Evolutionary conservation across 2,797 vertebrate genomes (phyloP).

Genomic region (Sebastes kiyomatsui): DNA sequence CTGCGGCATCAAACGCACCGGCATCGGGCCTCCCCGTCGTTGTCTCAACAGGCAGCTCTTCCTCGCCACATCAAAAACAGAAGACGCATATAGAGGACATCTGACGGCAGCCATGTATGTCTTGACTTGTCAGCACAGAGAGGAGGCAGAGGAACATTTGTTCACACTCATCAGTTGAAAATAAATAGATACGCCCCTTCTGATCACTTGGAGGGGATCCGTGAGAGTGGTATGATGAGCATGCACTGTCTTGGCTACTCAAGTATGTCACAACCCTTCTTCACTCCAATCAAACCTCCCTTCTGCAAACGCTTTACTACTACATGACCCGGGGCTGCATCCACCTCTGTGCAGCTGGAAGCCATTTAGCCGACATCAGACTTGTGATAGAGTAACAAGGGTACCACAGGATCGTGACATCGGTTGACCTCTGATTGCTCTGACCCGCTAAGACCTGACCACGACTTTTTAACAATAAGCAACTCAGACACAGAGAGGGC

Average conservation of each 20-base stretch:
- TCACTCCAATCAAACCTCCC: constrained; percentile 1
- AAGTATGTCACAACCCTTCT: constrained; percentile 7
- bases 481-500: constrained; percentile 7
- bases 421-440: constrained; percentile 52
- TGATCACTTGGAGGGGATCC: constrained; percentile 22
- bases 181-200: constrained; percentile 61
- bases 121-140: constrained; percentile 64
- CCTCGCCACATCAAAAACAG: constrained; percentile 61
- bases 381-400: constrained; percentile 60
- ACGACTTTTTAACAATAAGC: constrained; percentile 31
- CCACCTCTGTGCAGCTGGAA: constrained; percentile 54
- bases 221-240: constrained; percentile 28
- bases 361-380: constrained; percentile 61
- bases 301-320: not conserved
- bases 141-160: constrained; percentile 50
- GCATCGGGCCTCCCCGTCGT: not conserved
- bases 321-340: constrained; percentile 10
- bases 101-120: constrained; percentile 26
- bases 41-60: constrained; percentile 32
- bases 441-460: constrained; percentile 38
- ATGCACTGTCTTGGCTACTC: constrained; percentile 34
- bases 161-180: constrained; percentile 58
- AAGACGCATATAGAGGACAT: constrained; percentile 18
- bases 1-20: constrained; percentile 30
- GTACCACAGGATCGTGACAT: constrained; percentile 50